Evolutionary conservation across 2,797 vertebrate species (phyloP).

Genomic region (Rachycentron canadum): DNA sequence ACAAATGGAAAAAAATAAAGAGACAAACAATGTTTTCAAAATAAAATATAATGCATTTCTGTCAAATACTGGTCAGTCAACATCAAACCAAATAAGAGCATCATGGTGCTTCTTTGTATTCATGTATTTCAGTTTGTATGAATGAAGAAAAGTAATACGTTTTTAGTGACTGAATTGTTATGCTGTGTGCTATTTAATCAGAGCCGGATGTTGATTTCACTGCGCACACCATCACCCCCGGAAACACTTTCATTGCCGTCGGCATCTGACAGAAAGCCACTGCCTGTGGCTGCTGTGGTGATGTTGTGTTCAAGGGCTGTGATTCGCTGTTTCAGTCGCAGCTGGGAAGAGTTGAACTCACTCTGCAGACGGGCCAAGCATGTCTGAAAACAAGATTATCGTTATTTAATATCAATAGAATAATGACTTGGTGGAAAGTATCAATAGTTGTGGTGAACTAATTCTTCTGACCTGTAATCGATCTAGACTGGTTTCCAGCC

Average conservation of each 20-base stretch:
- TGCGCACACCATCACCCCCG: conserved; percentile 63
- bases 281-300: conserved; percentile 58
- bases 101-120: not conserved
- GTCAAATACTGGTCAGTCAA: not conserved
- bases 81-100: not conserved
- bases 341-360: conserved; percentile 90
- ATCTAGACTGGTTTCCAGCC: conserved; percentile 89
- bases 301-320: conserved; percentile 84
- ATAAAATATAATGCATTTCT: not conserved
- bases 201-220: conserved; percentile 78
- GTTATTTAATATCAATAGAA: not conserved
- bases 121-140: not conserved
- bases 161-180: not conserved
- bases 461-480: conserved; percentile 79
- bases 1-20: not conserved
- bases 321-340: conserved; percentile 92
- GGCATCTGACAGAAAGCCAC: conserved; percentile 78
- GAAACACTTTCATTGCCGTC: conserved; percentile 73
- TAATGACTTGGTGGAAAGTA: too few species aligned
- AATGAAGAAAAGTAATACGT: not conserved
- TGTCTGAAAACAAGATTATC: conserved; percentile 59
- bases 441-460: too few species aligned
- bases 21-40: not conserved
- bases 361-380: conserved; percentile 89
- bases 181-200: conserved; percentile 33